A percentile compares a stretch with the other conserved stretches of the same genome.
phyloP scores from a whole-genome alignment of 2,797 vertebrate species.

The Aselliscus stoliczkanus region DNA sequence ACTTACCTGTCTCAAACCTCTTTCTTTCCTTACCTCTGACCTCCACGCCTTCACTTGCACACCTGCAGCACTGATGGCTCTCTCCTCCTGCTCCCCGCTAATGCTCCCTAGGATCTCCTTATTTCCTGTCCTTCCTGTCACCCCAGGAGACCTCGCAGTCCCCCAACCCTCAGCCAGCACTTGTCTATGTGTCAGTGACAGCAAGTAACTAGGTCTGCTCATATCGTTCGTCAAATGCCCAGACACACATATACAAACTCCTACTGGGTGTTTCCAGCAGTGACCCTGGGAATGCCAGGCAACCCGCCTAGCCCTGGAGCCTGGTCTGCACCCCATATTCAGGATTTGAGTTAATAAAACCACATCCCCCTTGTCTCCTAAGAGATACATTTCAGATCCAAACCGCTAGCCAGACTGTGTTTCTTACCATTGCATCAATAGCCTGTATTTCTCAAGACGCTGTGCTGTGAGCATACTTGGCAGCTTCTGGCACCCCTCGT shows the following conservation, averaged over 20 bases:
- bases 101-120: too few species aligned
- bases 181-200: fast-evolving
- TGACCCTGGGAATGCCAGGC: background rate
- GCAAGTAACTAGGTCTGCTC: background rate
- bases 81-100: fast-evolving
- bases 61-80: background rate
- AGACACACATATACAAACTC: background rate
- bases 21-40: background rate
- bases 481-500: background rate
- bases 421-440: background rate
- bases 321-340: background rate
- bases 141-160: too few species aligned
- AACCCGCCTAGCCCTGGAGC: too few species aligned
- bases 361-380: background rate
- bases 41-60: fast-evolving
- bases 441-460: background rate
- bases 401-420: background rate
- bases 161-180: too few species aligned
- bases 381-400: background rate
- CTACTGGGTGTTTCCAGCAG: background rate
- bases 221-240: too few species aligned
- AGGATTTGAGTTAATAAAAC: too few species aligned
- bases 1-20: fast-evolving
- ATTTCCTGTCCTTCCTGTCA: background rate
- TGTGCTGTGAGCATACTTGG: background rate